A percentile compares a stretch with the other conserved stretches of the same genome.
phyloP scores from a whole-genome alignment of 2,113 vertebrate species.

The Crocuta crocuta region DNA sequence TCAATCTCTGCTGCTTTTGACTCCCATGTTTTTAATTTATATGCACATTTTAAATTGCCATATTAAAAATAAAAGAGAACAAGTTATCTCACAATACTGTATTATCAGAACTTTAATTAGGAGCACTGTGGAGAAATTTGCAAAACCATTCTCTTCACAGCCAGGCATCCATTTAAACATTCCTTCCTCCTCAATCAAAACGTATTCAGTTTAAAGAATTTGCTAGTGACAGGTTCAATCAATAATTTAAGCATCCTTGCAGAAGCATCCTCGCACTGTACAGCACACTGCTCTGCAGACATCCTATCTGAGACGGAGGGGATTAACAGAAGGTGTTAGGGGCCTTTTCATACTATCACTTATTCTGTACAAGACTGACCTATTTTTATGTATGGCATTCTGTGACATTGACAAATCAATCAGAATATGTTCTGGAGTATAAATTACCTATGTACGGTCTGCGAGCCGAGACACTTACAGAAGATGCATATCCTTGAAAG shows the following conservation, averaged over 20 bases:
- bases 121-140: neutral
- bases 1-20: slow-evolving; percentile 63
- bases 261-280: neutral
- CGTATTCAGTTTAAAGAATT: slow-evolving; percentile 13
- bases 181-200: slow-evolving; percentile 43
- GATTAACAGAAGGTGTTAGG: neutral
- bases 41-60: slow-evolving; percentile 60
- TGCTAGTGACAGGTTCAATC: neutral
- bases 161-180: slow-evolving; percentile 38
- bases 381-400: slow-evolving; percentile 5
- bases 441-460: neutral
- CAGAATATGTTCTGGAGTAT: neutral
- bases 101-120: slow-evolving; percentile 67
- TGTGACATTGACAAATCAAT: neutral
- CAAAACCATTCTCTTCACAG: slow-evolving; percentile 33
- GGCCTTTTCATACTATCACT: neutral
- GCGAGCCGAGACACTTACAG: neutral
- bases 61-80: slow-evolving; percentile 64
- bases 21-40: slow-evolving; percentile 69
- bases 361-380: slow-evolving; percentile 9
- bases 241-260: slow-evolving; percentile 14
- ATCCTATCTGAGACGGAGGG: neutral
- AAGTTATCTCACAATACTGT: slow-evolving; percentile 25
- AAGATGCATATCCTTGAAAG: neutral
- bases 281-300: neutral